Evolutionary conservation across 2,113 vertebrate species (phyloP), one percentile per base, ranked within the genome.

Genomic region (Cynoglossus semilaevis): DNA sequence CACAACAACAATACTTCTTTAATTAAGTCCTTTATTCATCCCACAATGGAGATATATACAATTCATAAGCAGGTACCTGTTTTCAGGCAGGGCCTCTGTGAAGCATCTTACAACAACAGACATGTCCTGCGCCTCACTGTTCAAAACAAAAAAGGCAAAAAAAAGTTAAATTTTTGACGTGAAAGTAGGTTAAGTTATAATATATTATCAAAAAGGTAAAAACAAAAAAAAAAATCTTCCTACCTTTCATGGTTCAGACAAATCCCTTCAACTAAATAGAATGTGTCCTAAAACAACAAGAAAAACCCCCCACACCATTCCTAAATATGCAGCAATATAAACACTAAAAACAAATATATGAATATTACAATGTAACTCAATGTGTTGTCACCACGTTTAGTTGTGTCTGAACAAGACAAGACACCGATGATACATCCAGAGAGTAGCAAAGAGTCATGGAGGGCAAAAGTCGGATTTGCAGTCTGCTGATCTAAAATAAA

Each of bases 11-110:
- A 29, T 29, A 29, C 22, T 2, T 29, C 22, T 29, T 29, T 29
- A 29, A 29, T 29, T 4, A 29, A 29, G 22, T 29, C 3, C 22
- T 29, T 29, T 29, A 29, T 29, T 29, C 6, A 6, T n/a, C n/a
- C n/a, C n/a, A 1, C 1, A 15, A 8, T 19, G 12, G 13, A 61
- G 3, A 34, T 34, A 69, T 12, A 34, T 12, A 18, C 17, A 12
- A 6, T 12, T 16, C 14, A 45, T 51, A 50, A 22, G 12, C 0
- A 22, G 12, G 1, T 86, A 98, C 96, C 95, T 94, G 58, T 95
- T 98, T 82, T 98, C 97, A 11, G 97, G 97, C 63, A 98, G 89
- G 70, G 96, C 94, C 89, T 99, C 97, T 35, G 96, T 97, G 81
- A 99, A 92, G 81, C 93, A 93, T 85, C 93, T 89, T 72, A 98